Evolutionary conservation across 2,797 vertebrate genomes (phyloP).

Genomic region (Xenopus petersii): DNA sequence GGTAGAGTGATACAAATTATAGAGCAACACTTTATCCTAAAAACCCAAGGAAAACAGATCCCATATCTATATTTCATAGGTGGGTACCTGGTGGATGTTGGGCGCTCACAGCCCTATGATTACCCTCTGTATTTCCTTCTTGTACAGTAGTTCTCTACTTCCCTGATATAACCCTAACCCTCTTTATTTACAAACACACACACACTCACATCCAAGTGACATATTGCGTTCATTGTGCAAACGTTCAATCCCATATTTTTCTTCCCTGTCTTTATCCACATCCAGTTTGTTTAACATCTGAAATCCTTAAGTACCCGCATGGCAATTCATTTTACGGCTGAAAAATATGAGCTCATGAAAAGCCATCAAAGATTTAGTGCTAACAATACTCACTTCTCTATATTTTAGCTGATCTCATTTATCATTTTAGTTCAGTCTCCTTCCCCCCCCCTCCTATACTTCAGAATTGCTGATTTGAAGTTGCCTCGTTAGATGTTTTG

Average conservation of each 20-base stretch:
- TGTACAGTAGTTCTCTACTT: too few species aligned
- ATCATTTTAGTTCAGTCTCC: slow-evolving; percentile 29
- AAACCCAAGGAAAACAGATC: too few species aligned
- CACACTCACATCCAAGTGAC: neutral
- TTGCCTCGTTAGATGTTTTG: slow-evolving; percentile 9
- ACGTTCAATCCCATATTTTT: slow-evolving; percentile 15
- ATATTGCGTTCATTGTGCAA: neutral
- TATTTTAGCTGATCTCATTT: slow-evolving; percentile 39
- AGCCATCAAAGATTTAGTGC: slow-evolving; percentile 44
- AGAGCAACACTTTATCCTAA: too few species aligned
- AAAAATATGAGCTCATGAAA: slow-evolving; percentile 41
- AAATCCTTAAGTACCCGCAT: slow-evolving; percentile 42
- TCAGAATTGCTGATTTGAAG: slow-evolving; percentile 43
- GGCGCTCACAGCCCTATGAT: too few species aligned
- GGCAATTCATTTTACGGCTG: slow-evolving; percentile 34
- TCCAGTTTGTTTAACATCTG: slow-evolving; percentile 21
- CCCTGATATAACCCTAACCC: too few species aligned
- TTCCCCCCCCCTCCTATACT: slow-evolving; percentile 10
- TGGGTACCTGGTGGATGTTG: too few species aligned
- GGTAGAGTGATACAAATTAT: too few species aligned
- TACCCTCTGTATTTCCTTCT: too few species aligned
- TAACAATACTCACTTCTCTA: slow-evolving; percentile 37
- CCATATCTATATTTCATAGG: too few species aligned
- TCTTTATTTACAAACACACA: too few species aligned
- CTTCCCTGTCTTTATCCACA: slow-evolving; percentile 29